Conservation (phyloP, 2,888 invertebrate genomes). For the Marronus borbonicus region DNA sequence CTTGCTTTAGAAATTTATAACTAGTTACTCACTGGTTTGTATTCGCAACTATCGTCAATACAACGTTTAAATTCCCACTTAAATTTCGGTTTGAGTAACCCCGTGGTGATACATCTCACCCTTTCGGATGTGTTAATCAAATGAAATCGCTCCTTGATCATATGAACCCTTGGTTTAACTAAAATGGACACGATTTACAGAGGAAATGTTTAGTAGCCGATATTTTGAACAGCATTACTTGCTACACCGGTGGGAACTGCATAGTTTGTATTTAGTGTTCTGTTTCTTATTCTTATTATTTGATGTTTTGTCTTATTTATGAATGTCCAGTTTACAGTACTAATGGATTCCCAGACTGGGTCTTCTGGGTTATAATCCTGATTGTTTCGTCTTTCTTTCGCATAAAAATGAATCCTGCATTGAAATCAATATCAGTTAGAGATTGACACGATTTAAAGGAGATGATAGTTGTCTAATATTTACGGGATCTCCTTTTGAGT, state of each 20-base stretch:
- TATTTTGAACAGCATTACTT: constrained; percentile 64
- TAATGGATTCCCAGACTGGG: constrained; percentile 62
- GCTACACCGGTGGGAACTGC: constrained; percentile 73
- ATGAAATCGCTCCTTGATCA: constrained; percentile 68
- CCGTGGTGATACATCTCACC: constrained; percentile 73
- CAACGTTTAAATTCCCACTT: constrained; percentile 74
- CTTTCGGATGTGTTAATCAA: constrained; percentile 67
- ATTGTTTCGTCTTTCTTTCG: not conserved
- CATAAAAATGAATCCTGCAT: too few species aligned
- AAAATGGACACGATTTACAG: constrained; percentile 56
- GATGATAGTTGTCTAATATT: too few species aligned
- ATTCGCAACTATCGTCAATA: constrained; percentile 64
- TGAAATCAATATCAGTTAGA: too few species aligned
- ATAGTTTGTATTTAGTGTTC: constrained; percentile 66
- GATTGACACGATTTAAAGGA: too few species aligned
- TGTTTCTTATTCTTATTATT: constrained; percentile 72
- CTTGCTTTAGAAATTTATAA: not conserved
- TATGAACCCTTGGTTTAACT: constrained; percentile 71
- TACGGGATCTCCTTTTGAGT: too few species aligned
- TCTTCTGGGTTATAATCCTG: constrained; percentile 58
- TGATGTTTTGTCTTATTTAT: constrained; percentile 76
- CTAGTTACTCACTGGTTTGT: constrained; percentile 58
- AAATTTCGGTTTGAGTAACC: constrained; percentile 75
- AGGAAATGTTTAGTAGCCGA: not conserved
- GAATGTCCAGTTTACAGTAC: constrained; percentile 71